Evolutionary conservation across 2,113 vertebrate genomes (phyloP).

Genomic region (Brachypteracias leptosomus): DNA sequence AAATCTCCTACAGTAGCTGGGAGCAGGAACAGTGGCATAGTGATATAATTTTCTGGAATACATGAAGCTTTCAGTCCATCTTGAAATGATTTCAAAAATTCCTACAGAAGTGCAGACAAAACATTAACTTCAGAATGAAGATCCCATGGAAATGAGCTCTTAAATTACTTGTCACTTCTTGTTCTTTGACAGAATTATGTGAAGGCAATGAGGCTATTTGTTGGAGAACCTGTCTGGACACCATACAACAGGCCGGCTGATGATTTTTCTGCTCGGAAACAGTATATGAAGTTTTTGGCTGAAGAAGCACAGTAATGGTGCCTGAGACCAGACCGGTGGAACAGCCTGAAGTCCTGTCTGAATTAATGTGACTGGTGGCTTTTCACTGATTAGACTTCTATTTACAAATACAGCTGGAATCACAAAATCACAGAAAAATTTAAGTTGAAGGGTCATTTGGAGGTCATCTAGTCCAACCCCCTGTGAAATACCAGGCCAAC

Average conservation of each 20-base stretch:
- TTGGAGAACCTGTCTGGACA: constrained; percentile 92
- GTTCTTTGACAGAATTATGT: constrained; percentile 83
- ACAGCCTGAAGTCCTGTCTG: neutral
- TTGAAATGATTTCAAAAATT: neutral
- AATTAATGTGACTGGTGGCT: neutral
- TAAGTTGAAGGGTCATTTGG: neutral
- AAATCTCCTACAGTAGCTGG: neutral
- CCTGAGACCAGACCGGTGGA: neutral
- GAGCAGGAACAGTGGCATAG: neutral
- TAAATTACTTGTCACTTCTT: neutral
- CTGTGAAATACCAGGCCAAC: neutral
- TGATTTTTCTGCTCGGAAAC: constrained; percentile 78
- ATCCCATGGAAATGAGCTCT: neutral
- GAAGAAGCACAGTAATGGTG: neutral
- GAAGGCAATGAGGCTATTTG: constrained; percentile 94
- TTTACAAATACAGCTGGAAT: neutral
- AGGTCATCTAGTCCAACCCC: neutral
- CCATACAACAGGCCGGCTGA: constrained; percentile 89
- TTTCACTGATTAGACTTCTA: neutral
- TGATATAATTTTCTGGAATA: neutral
- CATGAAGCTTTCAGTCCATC: neutral
- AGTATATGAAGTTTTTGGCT: constrained; percentile 74
- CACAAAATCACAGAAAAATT: neutral
- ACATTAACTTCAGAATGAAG: neutral
- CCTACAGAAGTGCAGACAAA: neutral